Base-by-base conservation (phyloP, 1,140 invertebrate species). In the Drosophila teissieri region DNA sequence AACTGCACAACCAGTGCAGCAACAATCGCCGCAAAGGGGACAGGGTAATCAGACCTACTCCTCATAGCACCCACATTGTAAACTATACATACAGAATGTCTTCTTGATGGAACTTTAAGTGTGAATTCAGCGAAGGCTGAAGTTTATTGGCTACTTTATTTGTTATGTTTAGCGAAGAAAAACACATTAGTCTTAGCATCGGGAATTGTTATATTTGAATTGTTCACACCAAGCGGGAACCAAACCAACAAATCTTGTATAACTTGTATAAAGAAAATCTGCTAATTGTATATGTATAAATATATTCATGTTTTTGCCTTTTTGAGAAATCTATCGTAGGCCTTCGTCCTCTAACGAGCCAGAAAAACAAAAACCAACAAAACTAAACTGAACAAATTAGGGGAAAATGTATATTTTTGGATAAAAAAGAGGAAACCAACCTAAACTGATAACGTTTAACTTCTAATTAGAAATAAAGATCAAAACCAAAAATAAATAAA, bases 31-130 rank as follows among this genome's bases (percentile, higher is more conserved):
- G 15, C 75, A 77, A 31, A 62, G 63, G 34, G 64, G 57, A 34
- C 77, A 63, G 27, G 51, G 61, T 8, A 73, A 81, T 64, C 67
- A 69, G 42, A 51, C 60, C 48, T 52, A 70, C 39, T 80, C 72
- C 67, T 89, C 84, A 84, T 89, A 89, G 85, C 80, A 83, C 49
- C 51, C 63, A 51, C 77, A 78, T 42, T 73, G 61, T 61, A 61
- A 58, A 42, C 67, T 52, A 62, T 45, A 68, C 42, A 57, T 85
- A 63, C 58, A 75, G 69, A 84, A 80, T 73, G 84, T 89, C 84
- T 88, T 88, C 84, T 89, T 88, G 64, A 72, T 89, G 73, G 80
- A 80, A 74, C 83, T 89, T 88, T 80, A 84, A 80, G 57, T 45
- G 63, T 62, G 42, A 36, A 51, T 36, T 17, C 37, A 48, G 12